Conservation (phyloP, 2,797 vertebrate genomes). For the Cyprinodon diabolis region DNA sequence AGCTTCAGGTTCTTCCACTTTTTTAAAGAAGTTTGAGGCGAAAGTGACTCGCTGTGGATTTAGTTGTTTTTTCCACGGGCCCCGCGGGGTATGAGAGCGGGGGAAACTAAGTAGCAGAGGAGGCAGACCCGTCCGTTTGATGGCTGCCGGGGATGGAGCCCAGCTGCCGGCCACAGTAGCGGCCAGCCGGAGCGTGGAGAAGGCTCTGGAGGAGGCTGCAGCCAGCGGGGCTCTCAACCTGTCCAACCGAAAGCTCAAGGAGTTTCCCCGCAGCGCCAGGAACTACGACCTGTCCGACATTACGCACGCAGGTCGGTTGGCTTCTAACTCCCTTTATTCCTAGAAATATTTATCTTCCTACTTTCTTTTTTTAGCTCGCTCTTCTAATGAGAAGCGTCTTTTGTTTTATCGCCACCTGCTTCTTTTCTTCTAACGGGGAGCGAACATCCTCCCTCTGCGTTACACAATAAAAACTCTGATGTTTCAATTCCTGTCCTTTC, state of each 20-base stretch:
- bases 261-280: constrained; percentile 87
- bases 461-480: background rate
- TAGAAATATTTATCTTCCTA: no score
- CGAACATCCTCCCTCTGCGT: constrained; percentile 27
- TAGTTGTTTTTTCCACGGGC: background rate
- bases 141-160: constrained; percentile 86
- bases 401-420: constrained; percentile 73
- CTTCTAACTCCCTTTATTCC: background rate
- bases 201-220: constrained; percentile 90
- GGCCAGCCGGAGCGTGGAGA: constrained; percentile 88
- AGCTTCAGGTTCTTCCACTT: constrained; percentile 25
- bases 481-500: background rate
- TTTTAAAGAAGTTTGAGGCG: constrained; percentile 24
- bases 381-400: constrained; percentile 44
- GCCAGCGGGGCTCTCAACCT: constrained; percentile 89
- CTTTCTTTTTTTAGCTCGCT: constrained; percentile 8
- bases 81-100: constrained; percentile 51
- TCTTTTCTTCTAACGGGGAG: constrained; percentile 43
- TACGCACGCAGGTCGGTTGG: constrained; percentile 86
- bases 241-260: constrained; percentile 87
- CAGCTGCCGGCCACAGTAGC: constrained; percentile 85
- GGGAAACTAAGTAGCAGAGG: constrained; percentile 54
- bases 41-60: background rate
- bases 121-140: constrained; percentile 68
- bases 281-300: constrained; percentile 93